A percentile compares a stretch with the other conserved stretches of the same genome.
Conservation (phyloP, 2,797 vertebrate genomes). For the Galaxias olidus region DNA sequence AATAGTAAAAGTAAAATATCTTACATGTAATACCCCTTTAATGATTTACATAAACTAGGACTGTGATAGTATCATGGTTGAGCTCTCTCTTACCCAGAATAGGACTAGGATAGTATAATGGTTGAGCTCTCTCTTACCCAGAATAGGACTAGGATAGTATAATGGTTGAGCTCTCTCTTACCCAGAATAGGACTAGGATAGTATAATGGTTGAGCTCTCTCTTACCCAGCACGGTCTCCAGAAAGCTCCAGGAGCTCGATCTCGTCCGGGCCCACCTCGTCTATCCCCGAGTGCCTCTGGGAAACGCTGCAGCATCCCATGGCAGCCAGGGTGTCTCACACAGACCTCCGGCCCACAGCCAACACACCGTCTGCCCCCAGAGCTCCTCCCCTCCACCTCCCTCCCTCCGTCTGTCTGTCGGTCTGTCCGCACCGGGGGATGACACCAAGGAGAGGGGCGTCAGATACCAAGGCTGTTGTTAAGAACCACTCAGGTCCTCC, state of each 20-base stretch:
- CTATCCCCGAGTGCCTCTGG: conserved; percentile 72
- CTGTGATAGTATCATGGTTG: too few relatives aligned
- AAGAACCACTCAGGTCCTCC: too few relatives aligned
- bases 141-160: too few relatives aligned
- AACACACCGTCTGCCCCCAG: not conserved
- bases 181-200: too few relatives aligned
- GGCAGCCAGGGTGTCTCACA: conserved; percentile 12
- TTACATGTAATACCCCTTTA: too few relatives aligned
- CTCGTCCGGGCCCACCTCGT: conserved; percentile 80
- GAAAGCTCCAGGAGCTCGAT: conserved; percentile 77
- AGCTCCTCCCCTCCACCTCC: conserved; percentile 34
- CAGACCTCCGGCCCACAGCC: conserved; percentile 30
- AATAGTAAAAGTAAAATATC: too few relatives aligned
- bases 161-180: conserved; percentile 53
- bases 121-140: too few relatives aligned
- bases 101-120: too few relatives aligned
- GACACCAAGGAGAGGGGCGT: conserved; percentile 30
- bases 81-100: too few relatives aligned
- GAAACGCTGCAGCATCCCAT: conserved; percentile 87
- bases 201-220: not conserved
- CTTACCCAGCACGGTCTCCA: conserved; percentile 75
- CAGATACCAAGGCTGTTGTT: conserved; percentile 2
- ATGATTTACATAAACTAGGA: too few relatives aligned
- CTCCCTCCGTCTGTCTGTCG: conserved; percentile 46
- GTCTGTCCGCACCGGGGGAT: conserved; percentile 53